Evolutionary conservation across 2,797 vertebrate genomes (phyloP).

Genomic region (Pelodytes ibericus): DNA sequence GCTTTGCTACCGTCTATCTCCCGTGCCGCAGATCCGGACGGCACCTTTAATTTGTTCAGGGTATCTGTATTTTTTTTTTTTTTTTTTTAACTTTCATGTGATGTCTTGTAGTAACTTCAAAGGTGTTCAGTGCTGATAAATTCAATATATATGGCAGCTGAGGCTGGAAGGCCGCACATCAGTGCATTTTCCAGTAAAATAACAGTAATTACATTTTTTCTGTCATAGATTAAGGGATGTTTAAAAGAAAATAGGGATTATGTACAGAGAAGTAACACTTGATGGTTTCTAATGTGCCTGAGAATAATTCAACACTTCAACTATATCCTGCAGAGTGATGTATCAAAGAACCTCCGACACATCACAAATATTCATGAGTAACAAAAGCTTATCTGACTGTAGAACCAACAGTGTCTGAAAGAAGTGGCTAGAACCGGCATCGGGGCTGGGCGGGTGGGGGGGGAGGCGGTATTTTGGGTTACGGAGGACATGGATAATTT

Average conservation of each 20-base stretch:
- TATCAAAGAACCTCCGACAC: slow-evolving; percentile 17
- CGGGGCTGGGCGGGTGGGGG: background rate
- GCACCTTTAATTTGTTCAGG: slow-evolving; percentile 29
- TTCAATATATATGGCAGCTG: slow-evolving; percentile 19
- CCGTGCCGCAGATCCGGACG: background rate
- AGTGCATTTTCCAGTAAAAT: slow-evolving; percentile 29
- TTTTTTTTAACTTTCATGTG: slow-evolving; percentile 19
- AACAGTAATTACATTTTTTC: slow-evolving; percentile 40
- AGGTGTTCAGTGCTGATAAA: slow-evolving; percentile 37
- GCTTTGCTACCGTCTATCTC: background rate
- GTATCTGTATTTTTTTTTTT: background rate
- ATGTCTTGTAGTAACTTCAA: slow-evolving; percentile 13
- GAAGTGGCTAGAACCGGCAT: background rate
- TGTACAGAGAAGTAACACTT: slow-evolving; percentile 19
- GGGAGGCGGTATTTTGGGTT: background rate
- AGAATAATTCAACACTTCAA: slow-evolving; percentile 32
- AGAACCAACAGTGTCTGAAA: background rate
- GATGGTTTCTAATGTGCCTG: slow-evolving; percentile 33
- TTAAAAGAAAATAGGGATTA: slow-evolving; percentile 39
- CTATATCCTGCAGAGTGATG: slow-evolving; percentile 25
- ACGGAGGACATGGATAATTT: too few relatives aligned
- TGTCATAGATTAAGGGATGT: slow-evolving; percentile 24
- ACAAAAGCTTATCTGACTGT: background rate
- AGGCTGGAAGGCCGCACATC: slow-evolving; percentile 11
- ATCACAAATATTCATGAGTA: slow-evolving; percentile 11